These are phyloP conservation scores for Telmatochromis sp. DNA, from an alignment of 2,113 vertebrate species.

Conservation along the genomic window DNA sequence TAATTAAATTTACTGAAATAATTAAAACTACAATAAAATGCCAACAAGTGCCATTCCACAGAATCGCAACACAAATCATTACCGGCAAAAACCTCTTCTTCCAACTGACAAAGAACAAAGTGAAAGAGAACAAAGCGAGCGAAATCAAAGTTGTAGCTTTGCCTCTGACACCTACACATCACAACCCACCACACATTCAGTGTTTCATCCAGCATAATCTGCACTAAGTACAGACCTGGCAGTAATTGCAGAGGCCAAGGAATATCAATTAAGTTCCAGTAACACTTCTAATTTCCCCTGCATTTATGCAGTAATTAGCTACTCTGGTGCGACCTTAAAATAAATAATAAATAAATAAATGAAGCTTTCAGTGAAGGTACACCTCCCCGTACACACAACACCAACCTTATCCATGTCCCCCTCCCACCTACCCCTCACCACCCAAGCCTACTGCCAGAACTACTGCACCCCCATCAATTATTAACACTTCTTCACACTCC, in stretches of 20 bases:
- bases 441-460: slow-evolving; percentile 4
- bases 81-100: not conserved
- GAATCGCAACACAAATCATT: not conserved
- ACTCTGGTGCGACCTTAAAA: slow-evolving; percentile 42
- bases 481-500: slow-evolving; percentile 62
- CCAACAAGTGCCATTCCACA: not conserved
- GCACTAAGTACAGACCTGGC: not conserved
- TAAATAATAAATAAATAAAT: not conserved
- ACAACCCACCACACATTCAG: not conserved
- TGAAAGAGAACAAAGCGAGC: slow-evolving; percentile 6
- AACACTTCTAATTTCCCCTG: slow-evolving; percentile 60
- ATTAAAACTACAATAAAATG: not conserved
- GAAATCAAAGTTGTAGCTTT: slow-evolving; percentile 16
- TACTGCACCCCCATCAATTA: slow-evolving; percentile 65
- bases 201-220: not conserved
- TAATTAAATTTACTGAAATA: not conserved
- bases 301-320: slow-evolving; percentile 57
- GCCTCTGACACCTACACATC: slow-evolving; percentile 38
- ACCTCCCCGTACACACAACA: not conserved
- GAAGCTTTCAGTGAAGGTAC: slow-evolving; percentile 23
- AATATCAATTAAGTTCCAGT: slow-evolving; percentile 61
- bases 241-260: slow-evolving; percentile 36
- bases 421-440: not conserved
- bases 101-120: slow-evolving; percentile 27
- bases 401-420: not conserved